phyloP scores from a whole-genome alignment of 1,140 invertebrate species.

The Sycobia sp. region DNA sequence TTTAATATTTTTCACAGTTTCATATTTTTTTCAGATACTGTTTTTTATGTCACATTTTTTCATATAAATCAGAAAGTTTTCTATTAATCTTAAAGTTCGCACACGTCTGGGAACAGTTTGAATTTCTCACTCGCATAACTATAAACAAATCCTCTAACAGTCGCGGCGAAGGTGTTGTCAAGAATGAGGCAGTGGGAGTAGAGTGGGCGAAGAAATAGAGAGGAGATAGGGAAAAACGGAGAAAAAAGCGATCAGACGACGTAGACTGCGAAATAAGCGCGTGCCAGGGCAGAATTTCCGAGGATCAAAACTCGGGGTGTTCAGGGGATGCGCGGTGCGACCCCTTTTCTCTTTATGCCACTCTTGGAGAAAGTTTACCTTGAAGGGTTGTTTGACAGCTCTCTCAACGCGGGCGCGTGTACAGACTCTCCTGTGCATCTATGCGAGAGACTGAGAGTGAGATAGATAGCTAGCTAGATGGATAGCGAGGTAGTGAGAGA shows the following conservation, averaged over 20 bases:
- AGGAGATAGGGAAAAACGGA: neutral
- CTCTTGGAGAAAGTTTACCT: conserved; percentile 56
- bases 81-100: no score
- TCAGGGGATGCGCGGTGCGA: conserved; percentile 31
- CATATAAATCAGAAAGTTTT: no score
- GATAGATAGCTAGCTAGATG: no score
- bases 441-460: no score
- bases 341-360: neutral
- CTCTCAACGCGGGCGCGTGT: conserved; percentile 35
- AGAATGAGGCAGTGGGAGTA: neutral
- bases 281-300: conserved; percentile 54
- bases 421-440: no score
- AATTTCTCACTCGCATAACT: neutral
- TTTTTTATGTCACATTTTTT: no score
- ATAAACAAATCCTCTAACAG: neutral
- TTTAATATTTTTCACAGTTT: no score
- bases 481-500: no score
- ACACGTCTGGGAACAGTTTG: no score
- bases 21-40: no score
- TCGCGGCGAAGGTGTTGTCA: neutral
- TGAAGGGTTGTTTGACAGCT: conserved; percentile 49
- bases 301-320: conserved; percentile 53
- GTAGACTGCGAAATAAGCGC: conserved; percentile 43
- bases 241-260: no score
- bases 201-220: neutral